A percentile compares a stretch with the other conserved stretches of the same genome.
phyloP scores from a whole-genome alignment of 2,797 vertebrate genomes.

The Callimico goeldii region DNA sequence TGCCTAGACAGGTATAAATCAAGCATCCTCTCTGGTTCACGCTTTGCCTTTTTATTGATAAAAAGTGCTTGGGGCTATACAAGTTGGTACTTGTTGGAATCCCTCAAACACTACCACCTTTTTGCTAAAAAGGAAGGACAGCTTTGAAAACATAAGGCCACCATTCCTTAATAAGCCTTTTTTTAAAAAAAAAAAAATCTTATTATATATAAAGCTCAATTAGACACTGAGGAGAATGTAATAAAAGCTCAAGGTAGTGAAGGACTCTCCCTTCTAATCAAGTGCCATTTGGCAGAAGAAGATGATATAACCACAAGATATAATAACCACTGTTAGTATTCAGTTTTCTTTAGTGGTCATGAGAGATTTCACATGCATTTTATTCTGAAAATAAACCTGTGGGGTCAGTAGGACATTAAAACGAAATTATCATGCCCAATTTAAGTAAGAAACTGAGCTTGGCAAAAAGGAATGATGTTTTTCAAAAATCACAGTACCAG shows the following conservation, averaged over 20 bases:
- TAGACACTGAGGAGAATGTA: not conserved
- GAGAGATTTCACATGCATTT: conserved; percentile 7
- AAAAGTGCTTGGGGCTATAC: conserved; percentile 71
- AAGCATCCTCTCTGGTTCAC: conserved; percentile 49
- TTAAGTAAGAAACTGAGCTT: conserved; percentile 21
- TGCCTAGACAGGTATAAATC: conserved; percentile 77
- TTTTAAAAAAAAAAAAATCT: not conserved
- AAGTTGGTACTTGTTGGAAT: conserved; percentile 71
- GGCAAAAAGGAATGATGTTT: conserved; percentile 22
- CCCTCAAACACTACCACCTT: conserved; percentile 52
- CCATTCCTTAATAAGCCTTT: conserved; percentile 3
- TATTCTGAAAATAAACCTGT: conserved; percentile 2
- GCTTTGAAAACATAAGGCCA: conserved; percentile 57
- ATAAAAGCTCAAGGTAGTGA: not conserved
- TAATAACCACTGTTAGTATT: not conserved
- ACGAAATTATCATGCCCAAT: not conserved
- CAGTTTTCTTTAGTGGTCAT: not conserved
- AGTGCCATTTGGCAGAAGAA: not conserved
- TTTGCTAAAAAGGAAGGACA: conserved; percentile 48
- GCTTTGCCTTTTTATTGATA: conserved; percentile 69
- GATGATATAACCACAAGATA: not conserved
- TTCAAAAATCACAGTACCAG: not conserved
- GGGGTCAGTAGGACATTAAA: not conserved
- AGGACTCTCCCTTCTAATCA: not conserved
- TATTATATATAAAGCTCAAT: not conserved